A percentile compares a stretch with the other conserved stretches of the same genome.
These are phyloP conservation scores for Theristicus caerulescens DNA, from an alignment of 2,113 vertebrate species.

Conservation along the genomic window DNA sequence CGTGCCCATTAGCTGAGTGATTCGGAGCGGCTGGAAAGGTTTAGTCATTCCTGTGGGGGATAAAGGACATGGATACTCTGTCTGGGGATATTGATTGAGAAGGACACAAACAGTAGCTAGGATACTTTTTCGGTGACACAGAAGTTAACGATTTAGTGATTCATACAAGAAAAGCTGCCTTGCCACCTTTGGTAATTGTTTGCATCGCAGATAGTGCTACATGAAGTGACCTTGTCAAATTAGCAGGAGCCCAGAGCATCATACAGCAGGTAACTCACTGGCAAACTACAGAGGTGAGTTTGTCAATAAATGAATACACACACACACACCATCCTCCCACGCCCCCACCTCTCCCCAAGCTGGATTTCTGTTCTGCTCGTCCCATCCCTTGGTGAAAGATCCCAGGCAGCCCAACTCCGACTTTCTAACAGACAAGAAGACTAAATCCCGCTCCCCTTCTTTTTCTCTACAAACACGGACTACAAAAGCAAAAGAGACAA, in stretches of 20 bases:
- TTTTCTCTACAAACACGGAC: not conserved
- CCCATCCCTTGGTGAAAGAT: not conserved
- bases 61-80: constrained; percentile 72
- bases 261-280: not conserved
- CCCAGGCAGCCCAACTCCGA: not conserved
- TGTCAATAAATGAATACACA: not conserved
- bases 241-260: constrained; percentile 38
- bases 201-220: constrained; percentile 33
- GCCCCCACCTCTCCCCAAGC: no score
- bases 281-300: not conserved
- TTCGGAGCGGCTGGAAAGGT: constrained; percentile 36
- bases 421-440: not conserved
- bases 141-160: constrained; percentile 81
- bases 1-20: constrained; percentile 46
- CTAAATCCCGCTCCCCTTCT: not conserved
- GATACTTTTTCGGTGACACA: constrained; percentile 72
- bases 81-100: constrained; percentile 78
- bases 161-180: constrained; percentile 56
- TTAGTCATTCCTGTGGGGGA: constrained; percentile 72
- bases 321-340: no score
- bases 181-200: constrained; percentile 66
- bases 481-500: not conserved
- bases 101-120: constrained; percentile 76
- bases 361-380: not conserved
- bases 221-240: constrained; percentile 68